Percentiles rank a stretch among this genome's conserved stretches.
Evolutionary conservation across 2,888 invertebrate species (phyloP).

Genomic region (Microplitis manilae): DNA sequence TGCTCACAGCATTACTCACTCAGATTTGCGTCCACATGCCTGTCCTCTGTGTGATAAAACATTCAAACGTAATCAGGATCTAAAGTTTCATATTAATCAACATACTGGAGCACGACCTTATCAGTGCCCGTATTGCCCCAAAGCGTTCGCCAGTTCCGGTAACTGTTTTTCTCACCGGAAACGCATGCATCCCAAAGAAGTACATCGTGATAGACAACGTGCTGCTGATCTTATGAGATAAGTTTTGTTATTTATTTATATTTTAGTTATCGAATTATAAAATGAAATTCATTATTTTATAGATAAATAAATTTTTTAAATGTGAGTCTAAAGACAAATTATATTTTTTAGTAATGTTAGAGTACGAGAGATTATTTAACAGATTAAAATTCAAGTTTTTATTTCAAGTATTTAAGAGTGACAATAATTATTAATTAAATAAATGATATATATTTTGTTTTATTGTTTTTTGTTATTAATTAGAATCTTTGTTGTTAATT

Average conservation of each 20-base stretch:
- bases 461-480: neutral
- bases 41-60: constrained; percentile 81
- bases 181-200: constrained; percentile 80
- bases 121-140: constrained; percentile 82
- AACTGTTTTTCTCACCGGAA: constrained; percentile 83
- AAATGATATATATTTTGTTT: neutral
- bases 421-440: neutral
- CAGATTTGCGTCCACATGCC: constrained; percentile 79
- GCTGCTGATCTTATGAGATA: constrained; percentile 75
- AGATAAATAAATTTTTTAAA: neutral
- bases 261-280: neutral
- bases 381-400: neutral
- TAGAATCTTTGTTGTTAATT: neutral
- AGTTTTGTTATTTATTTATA: constrained; percentile 54
- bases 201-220: constrained; percentile 74
- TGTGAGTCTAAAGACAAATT: neutral
- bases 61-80: constrained; percentile 82
- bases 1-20: constrained; percentile 81
- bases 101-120: constrained; percentile 84
- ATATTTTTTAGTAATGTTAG: constrained; percentile 23
- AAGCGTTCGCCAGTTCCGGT: constrained; percentile 81
- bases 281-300: neutral
- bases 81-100: constrained; percentile 84
- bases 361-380: neutral
- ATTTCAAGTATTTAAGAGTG: neutral